Conservation (phyloP, 2,797 vertebrate species). For the Sebastes aleutianus region DNA sequence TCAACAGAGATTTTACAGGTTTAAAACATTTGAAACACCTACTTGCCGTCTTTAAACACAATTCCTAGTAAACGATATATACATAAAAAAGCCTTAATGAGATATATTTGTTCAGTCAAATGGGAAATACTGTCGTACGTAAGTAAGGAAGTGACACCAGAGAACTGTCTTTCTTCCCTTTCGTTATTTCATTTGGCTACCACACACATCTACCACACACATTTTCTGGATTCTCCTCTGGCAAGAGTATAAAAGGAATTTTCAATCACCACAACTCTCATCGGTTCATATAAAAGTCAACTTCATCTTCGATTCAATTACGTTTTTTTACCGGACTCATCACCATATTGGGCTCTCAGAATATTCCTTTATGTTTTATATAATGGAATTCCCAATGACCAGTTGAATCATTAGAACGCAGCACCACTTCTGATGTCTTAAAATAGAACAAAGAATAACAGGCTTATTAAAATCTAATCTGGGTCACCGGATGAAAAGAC, state of each 20-base stretch:
- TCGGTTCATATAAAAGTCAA: conserved; percentile 16
- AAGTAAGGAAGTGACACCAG: background rate
- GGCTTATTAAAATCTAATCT: conserved; percentile 29
- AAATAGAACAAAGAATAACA: conserved; percentile 36
- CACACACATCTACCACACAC: background rate
- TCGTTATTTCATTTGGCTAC: background rate
- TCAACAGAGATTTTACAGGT: background rate
- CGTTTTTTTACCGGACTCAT: background rate
- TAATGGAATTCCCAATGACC: conserved; percentile 42
- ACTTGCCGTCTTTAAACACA: background rate
- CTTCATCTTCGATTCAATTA: background rate
- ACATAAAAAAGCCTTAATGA: background rate
- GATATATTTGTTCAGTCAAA: background rate
- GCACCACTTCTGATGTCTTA: conserved; percentile 1
- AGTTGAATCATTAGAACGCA: background rate
- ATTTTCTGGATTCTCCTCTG: background rate
- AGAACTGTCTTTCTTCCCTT: background rate
- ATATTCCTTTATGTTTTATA: conserved; percentile 14
- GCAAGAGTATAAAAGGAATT: conserved; percentile 6
- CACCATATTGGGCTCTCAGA: background rate
- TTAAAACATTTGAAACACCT: background rate
- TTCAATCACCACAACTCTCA: conserved; percentile 1
- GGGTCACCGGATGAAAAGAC: conserved; percentile 31
- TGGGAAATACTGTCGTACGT: background rate
- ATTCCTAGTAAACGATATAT: background rate